Evolutionary conservation across 1,140 invertebrate species (phyloP).

Genomic region (Hypothenemus hampei): DNA sequence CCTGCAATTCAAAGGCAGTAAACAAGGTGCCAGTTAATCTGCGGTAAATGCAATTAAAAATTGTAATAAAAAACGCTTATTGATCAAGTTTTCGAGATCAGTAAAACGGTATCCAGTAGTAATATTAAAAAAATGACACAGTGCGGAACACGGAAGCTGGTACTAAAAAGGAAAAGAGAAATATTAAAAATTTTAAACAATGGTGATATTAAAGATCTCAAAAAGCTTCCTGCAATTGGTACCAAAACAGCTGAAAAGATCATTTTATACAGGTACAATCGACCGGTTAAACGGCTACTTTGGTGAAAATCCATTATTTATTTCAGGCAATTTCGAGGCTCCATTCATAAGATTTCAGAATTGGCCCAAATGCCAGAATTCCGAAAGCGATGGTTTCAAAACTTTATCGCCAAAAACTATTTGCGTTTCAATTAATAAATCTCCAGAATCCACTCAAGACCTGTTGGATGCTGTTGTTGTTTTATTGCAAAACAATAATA

Average conservation of each 20-base stretch:
- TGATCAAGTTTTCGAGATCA: too few relatives aligned
- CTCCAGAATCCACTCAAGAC: background rate
- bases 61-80: too few relatives aligned
- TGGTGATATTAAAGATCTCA: constrained; percentile 16
- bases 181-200: constrained; percentile 16
- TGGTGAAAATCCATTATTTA: background rate
- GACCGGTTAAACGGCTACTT: background rate
- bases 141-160: background rate
- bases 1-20: background rate
- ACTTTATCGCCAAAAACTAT: constrained; percentile 12
- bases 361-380: constrained; percentile 15
- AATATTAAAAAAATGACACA: too few relatives aligned
- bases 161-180: constrained; percentile 9
- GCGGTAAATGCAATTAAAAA: too few relatives aligned
- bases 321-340: constrained; percentile 12
- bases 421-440: background rate
- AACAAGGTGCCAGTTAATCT: too few relatives aligned
- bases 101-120: too few relatives aligned
- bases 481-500: background rate
- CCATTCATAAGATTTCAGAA: constrained; percentile 9
- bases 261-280: constrained; percentile 13
- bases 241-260: constrained; percentile 22
- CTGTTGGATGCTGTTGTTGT: background rate
- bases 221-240: constrained; percentile 10
- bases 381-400: constrained; percentile 7